Evolutionary conservation across 1,140 invertebrate genomes (phyloP).

Genomic region (Meloidogyne floridensis): DNA sequence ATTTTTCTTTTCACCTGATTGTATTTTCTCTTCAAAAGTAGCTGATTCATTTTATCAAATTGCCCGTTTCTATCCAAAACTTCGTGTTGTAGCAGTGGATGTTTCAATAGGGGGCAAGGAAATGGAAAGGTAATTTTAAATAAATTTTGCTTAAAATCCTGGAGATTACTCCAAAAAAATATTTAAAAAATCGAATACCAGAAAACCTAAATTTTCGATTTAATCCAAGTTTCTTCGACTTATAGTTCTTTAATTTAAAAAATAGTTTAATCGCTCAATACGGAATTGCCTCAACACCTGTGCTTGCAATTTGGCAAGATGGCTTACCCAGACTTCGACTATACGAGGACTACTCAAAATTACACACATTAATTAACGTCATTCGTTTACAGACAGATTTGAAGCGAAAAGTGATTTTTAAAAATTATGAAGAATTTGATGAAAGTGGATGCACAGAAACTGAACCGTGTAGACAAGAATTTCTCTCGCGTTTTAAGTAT

Average conservation of each 20-base stretch:
- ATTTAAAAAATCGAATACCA: no score
- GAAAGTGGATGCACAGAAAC: background rate
- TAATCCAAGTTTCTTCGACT: no score
- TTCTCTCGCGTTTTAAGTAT: conserved; percentile 34
- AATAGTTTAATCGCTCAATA: conserved; percentile 45
- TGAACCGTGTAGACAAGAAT: conserved; percentile 32
- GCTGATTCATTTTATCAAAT: conserved; percentile 37
- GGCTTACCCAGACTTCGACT: conserved; percentile 39
- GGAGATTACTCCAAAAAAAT: background rate
- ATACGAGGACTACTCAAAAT: conserved; percentile 38
- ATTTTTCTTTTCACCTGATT: conserved; percentile 43
- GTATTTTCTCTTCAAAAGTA: conserved; percentile 46
- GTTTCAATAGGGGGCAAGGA: conserved; percentile 35
- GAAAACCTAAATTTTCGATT: no score
- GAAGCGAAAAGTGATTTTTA: background rate
- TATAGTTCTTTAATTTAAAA: no score
- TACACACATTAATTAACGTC: conserved; percentile 34
- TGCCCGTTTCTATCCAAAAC: conserved; percentile 42
- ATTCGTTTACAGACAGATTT: conserved; percentile 32
- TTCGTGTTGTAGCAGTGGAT: conserved; percentile 42
- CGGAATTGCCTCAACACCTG: conserved; percentile 44
- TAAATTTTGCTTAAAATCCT: background rate
- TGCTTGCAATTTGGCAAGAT: conserved; percentile 46
- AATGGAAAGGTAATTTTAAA: conserved; percentile 29
- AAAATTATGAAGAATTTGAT: background rate